Percentiles rank a stretch among this genome's conserved stretches.
Conservation (phyloP, 2,113 vertebrate species). For the Prochilodus magdalenae region DNA sequence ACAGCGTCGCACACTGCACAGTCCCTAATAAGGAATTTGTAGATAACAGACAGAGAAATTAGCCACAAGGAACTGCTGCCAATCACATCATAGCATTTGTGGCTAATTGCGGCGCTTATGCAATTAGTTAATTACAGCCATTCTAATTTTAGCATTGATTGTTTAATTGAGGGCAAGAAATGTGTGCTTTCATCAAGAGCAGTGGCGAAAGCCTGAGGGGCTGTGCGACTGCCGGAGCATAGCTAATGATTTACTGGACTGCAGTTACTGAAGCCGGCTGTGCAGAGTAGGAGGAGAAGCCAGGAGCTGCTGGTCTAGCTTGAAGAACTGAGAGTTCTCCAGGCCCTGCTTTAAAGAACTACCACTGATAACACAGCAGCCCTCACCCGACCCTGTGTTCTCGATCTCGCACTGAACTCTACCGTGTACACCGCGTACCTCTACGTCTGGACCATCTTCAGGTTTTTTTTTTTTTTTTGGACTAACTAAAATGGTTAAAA, state of each 20-base stretch:
- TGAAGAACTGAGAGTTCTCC: not conserved
- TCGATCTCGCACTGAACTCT: not conserved
- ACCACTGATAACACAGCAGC: not conserved
- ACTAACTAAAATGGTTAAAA: slow-evolving; percentile 29
- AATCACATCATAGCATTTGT: slow-evolving; percentile 61
- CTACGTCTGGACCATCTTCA: slow-evolving; percentile 16
- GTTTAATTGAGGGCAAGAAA: slow-evolving; percentile 66
- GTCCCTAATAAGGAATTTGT: not conserved
- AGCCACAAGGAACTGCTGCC: slow-evolving; percentile 55
- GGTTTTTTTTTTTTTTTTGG: no score
- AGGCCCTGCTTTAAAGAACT: not conserved
- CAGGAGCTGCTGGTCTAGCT: not conserved
- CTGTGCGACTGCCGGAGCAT: slow-evolving; percentile 12
- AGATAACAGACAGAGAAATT: slow-evolving; percentile 66
- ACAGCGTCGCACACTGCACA: no score
- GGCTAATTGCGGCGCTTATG: slow-evolving; percentile 69
- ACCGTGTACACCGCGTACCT: not conserved
- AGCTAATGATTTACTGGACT: not conserved
- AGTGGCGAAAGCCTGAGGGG: slow-evolving; percentile 42
- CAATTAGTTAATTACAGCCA: slow-evolving; percentile 73
- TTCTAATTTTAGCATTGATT: slow-evolving; percentile 67
- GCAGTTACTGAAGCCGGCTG: not conserved
- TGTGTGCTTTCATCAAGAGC: slow-evolving; percentile 42
- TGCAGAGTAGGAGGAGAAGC: not conserved
- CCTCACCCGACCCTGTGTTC: not conserved